Base-by-base conservation (phyloP, 2,888 invertebrate species). In the Cephalotes varians region DNA sequence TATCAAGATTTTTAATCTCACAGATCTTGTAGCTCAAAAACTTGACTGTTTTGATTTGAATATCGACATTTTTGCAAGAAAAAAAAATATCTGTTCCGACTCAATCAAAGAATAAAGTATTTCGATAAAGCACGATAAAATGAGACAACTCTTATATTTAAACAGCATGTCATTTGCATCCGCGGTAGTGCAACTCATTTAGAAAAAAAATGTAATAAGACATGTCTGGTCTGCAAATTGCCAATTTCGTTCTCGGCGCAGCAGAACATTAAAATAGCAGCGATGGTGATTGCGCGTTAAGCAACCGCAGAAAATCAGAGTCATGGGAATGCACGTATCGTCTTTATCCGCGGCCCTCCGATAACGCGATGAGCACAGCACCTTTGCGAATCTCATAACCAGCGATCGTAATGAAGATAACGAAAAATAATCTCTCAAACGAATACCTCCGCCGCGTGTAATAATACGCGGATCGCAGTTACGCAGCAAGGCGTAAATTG, bases 401-500 rank as follows among this genome's bases (percentile, higher is more conserved):
- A 44, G 47, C 34, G 21, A 40, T 51, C 37, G 49, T 51, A 44
- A 71, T 56, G 47, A 54, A 28, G 56, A 51, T 74, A 74, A 74
- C 54, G 47, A 54, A 62, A 47, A 56, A 37, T 71, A 47, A 82
- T 64, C 62, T 73, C 64, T 58, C 47, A 40, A 76, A 69, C 76
- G 49, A 77, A 77, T 69, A 76, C 67, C 60, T 51, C 56, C 49
- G 60, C 37, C n/a, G n/a, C n/a, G 47, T 18, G 58, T 62, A 37
- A 73, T 83, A 81, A 81, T 47, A 47, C n/a, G 54, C n/a, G 21
- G 40, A 49, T 10, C 7, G 81, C 65, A 77, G 76, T 77, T 72
- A 62, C 67, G 37, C 18, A 73, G 73, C 44, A 79, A 69, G 37
- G 18, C 79, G 67, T 58, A 80, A 84, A 87, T 87, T 85, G 77